phyloP scores from a whole-genome alignment of 1,140 invertebrate species.

The Nilaparvata lugens region DNA sequence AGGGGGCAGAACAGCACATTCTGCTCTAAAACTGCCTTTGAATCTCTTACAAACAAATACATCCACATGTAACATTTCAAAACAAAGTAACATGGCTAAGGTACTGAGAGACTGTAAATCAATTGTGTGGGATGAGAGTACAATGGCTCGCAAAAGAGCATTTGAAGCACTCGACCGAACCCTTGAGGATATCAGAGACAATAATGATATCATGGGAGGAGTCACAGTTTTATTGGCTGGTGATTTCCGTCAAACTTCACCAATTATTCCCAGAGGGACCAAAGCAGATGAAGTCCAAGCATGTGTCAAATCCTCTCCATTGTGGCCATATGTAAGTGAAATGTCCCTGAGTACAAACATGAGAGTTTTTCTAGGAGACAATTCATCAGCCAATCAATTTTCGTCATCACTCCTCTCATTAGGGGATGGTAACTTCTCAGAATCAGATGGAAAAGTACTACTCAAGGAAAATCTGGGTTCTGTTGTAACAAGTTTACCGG shows the following conservation, averaged over 20 bases:
- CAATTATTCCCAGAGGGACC: slow-evolving; percentile 34
- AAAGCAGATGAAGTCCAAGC: slow-evolving; percentile 36
- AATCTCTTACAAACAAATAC: slow-evolving; percentile 26
- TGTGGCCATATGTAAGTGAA: slow-evolving; percentile 35
- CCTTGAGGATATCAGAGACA: slow-evolving; percentile 28
- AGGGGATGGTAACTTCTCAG: too few species aligned
- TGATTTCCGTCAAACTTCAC: slow-evolving; percentile 31
- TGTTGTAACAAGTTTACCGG: too few species aligned
- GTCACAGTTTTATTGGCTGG: slow-evolving; percentile 29
- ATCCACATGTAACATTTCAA: slow-evolving; percentile 33
- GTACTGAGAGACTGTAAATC: slow-evolving; percentile 28
- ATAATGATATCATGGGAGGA: slow-evolving; percentile 29
- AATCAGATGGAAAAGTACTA: too few species aligned
- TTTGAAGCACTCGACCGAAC: slow-evolving; percentile 31
- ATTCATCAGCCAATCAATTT: too few species aligned
- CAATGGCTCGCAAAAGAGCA: slow-evolving; percentile 31
- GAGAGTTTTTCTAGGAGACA: too few species aligned
- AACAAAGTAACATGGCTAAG: slow-evolving; percentile 23
- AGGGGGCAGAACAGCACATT: slow-evolving; percentile 42
- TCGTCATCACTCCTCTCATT: too few species aligned
- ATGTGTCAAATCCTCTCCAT: slow-evolving; percentile 36
- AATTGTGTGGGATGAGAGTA: slow-evolving; percentile 36
- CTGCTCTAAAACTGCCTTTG: slow-evolving; percentile 38
- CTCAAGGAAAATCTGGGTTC: too few species aligned
- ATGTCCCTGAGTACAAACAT: too few species aligned